Conservation (phyloP, 2,797 vertebrate genomes). For the Hydrocynus forskahlii region DNA sequence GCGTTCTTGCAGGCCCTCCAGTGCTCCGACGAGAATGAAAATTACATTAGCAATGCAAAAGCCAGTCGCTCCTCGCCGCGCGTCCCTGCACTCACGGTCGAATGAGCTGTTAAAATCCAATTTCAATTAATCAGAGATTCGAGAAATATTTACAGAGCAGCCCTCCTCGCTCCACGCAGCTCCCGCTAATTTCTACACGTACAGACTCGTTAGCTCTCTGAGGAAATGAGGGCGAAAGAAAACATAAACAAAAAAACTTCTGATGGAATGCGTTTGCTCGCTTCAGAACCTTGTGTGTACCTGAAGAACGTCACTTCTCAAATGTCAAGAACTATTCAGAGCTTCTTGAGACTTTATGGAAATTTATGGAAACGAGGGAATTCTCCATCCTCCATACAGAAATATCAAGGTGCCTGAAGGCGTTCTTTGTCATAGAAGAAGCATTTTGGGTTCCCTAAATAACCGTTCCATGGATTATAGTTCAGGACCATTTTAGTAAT, state of each 20-base stretch:
- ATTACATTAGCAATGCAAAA: constrained; percentile 82
- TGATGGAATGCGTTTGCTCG: constrained; percentile 58
- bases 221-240: constrained; percentile 48
- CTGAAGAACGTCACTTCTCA: constrained; percentile 54
- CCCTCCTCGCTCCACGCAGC: not conserved
- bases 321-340: constrained; percentile 35
- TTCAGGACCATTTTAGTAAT: too few relatives aligned
- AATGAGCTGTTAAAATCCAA: constrained; percentile 74
- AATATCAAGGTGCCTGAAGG: too few relatives aligned
- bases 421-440: too few relatives aligned
- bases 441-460: too few relatives aligned
- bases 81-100: constrained; percentile 62
- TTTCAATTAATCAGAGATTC: constrained; percentile 74
- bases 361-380: not conserved
- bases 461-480: too few relatives aligned
- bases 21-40: constrained; percentile 51
- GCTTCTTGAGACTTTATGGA: constrained; percentile 35
- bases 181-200: constrained; percentile 32
- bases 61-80: constrained; percentile 54
- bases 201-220: constrained; percentile 51
- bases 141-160: constrained; percentile 71
- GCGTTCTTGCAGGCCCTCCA: constrained; percentile 22
- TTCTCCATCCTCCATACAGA: too few relatives aligned
- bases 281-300: constrained; percentile 53
- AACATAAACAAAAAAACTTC: constrained; percentile 61